Percentiles rank a stretch among this genome's conserved stretches.
phyloP scores from a whole-genome alignment of 2,113 vertebrate species.

The Polypterus senegalus region DNA sequence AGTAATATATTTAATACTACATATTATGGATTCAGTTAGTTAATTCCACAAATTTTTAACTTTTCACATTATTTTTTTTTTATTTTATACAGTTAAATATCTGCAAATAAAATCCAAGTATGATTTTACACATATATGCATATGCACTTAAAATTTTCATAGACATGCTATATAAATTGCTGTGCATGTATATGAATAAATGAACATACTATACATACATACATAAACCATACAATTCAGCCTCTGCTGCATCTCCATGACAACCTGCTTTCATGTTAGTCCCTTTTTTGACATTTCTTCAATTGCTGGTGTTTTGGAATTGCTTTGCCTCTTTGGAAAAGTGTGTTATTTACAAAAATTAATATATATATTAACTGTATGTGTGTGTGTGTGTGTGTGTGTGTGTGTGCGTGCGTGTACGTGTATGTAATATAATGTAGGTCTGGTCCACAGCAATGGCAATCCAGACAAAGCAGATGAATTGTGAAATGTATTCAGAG shows the following conservation, averaged over 20 bases:
- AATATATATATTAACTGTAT: slow-evolving; percentile 25
- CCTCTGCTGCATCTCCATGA: slow-evolving; percentile 79
- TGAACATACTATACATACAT: slow-evolving; percentile 23
- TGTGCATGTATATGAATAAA: slow-evolving; percentile 7
- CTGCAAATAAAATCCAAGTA: too few relatives aligned
- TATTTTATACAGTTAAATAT: too few relatives aligned
- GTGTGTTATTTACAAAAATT: slow-evolving; percentile 76
- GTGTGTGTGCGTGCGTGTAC: slow-evolving; percentile 43
- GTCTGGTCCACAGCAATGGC: slow-evolving; percentile 98
- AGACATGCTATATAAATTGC: not conserved
- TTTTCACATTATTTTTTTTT: too few relatives aligned
- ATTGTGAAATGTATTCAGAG: slow-evolving; percentile 99
- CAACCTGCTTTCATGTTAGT: slow-evolving; percentile 75
- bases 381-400: slow-evolving; percentile 17
- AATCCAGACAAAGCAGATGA: slow-evolving; percentile 99
- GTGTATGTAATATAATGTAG: slow-evolving; percentile 98
- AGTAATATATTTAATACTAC: too few relatives aligned
- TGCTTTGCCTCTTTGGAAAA: slow-evolving; percentile 92
- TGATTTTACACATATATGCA: too few relatives aligned
- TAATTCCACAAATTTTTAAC: too few relatives aligned
- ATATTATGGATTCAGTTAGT: too few relatives aligned
- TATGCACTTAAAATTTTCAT: slow-evolving; percentile 4
- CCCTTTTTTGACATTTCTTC: slow-evolving; percentile 97
- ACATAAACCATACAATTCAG: slow-evolving; percentile 43
- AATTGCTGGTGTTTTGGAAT: slow-evolving; percentile 97